Conservation (phyloP, 2,888 invertebrate species). For the Clunio marinus region DNA sequence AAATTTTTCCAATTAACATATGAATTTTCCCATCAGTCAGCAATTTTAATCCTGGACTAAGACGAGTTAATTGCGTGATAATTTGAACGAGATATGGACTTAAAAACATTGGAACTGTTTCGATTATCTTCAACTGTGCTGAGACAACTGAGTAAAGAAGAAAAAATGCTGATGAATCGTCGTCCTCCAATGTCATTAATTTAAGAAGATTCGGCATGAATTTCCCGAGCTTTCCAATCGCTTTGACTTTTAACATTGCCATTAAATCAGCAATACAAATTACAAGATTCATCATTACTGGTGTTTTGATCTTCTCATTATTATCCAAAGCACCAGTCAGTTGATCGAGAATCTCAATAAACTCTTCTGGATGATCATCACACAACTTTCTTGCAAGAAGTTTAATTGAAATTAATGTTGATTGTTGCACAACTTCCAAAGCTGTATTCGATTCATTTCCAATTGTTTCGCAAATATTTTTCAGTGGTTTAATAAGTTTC, state of each 20-base stretch:
- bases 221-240: slow-evolving; percentile 67
- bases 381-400: slow-evolving; percentile 72
- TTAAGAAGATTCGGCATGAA: slow-evolving; percentile 73
- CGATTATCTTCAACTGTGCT: slow-evolving; percentile 75
- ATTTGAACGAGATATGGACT: slow-evolving; percentile 78
- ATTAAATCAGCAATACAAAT: slow-evolving; percentile 77
- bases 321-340: slow-evolving; percentile 55
- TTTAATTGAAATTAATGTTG: slow-evolving; percentile 76
- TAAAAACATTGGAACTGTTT: slow-evolving; percentile 75
- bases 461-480: slow-evolving; percentile 58
- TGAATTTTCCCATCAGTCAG: slow-evolving; percentile 52
- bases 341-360: slow-evolving; percentile 64
- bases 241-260: slow-evolving; percentile 67
- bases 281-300: slow-evolving; percentile 66
- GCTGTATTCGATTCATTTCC: slow-evolving; percentile 50
- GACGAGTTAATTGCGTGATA: slow-evolving; percentile 59
- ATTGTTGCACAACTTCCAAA: slow-evolving; percentile 70
- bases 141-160: slow-evolving; percentile 70
- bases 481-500: slow-evolving; percentile 59
- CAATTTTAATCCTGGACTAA: slow-evolving; percentile 55
- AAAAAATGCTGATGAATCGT: slow-evolving; percentile 58
- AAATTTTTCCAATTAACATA: slow-evolving; percentile 57
- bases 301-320: slow-evolving; percentile 46
- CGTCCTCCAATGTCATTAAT: slow-evolving; percentile 60
- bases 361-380: slow-evolving; percentile 61